These are phyloP conservation scores for Erebia ligea DNA, from an alignment of 2,888 invertebrate genomes.

Conservation along the genomic window DNA sequence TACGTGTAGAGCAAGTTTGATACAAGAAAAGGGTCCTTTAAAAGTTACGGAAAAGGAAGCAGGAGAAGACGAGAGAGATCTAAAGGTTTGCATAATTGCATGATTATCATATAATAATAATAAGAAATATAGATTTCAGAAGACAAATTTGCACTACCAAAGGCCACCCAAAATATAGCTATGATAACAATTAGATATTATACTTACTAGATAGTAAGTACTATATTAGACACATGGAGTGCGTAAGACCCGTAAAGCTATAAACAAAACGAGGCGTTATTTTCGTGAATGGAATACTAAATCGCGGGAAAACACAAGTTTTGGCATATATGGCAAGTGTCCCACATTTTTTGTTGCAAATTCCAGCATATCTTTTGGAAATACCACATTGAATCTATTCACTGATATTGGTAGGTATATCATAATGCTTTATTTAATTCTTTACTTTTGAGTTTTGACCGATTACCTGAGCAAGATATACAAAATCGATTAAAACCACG, in stretches of 20 bases:
- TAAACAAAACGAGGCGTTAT: constrained; percentile 56
- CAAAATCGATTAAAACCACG: not conserved
- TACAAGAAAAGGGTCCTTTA: too few species aligned
- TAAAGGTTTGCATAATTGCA: too few species aligned
- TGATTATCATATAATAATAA: not conserved
- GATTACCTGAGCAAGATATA: not conserved
- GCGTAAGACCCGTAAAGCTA: constrained; percentile 16
- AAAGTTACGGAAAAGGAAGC: too few species aligned
- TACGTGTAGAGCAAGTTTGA: too few species aligned
- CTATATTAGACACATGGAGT: constrained; percentile 25
- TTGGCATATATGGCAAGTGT: constrained; percentile 45
- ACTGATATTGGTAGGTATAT: not conserved
- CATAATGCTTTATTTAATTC: not conserved
- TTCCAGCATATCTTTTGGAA: constrained; percentile 31
- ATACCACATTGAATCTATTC: constrained; percentile 24
- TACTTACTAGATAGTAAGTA: constrained; percentile 10
- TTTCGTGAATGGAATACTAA: constrained; percentile 63
- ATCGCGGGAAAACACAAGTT: constrained; percentile 67
- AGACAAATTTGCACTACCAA: not conserved
- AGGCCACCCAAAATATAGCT: constrained; percentile 5
- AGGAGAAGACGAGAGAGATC: too few species aligned
- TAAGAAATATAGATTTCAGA: not conserved
- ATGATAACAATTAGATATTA: not conserved
- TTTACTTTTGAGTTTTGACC: not conserved
- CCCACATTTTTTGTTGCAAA: constrained; percentile 52